A percentile compares a stretch with the other conserved stretches of the same genome.
Conservation (phyloP, 1,140 invertebrate genomes). For the Eumeta japonica region DNA sequence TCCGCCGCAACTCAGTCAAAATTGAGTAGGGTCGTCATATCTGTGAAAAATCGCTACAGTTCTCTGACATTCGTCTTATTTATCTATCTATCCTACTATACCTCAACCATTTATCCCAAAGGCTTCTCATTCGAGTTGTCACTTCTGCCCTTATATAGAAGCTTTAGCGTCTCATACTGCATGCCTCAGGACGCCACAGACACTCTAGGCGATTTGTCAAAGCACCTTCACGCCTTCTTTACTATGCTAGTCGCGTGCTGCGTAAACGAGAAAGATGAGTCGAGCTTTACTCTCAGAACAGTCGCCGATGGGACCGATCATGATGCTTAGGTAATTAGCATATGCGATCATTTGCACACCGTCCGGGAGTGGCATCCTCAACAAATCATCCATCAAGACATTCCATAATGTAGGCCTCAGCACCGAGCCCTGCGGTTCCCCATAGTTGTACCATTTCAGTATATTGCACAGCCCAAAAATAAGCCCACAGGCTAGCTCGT, state of each 20-base stretch:
- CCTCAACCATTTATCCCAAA: background rate
- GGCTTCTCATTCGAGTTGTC: conserved; percentile 10
- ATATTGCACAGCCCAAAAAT: conserved; percentile 4
- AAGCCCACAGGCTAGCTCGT: conserved; percentile 15
- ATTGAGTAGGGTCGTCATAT: background rate
- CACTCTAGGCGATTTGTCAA: conserved; percentile 10
- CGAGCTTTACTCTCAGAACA: conserved; percentile 5
- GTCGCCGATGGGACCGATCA: conserved; percentile 12
- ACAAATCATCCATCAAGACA: conserved; percentile 33
- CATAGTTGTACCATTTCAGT: conserved; percentile 16
- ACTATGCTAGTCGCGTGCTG: conserved; percentile 5
- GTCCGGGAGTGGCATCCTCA: conserved; percentile 16
- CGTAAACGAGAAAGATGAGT: conserved; percentile 3
- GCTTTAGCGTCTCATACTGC: conserved; percentile 8
- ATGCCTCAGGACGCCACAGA: conserved; percentile 15
- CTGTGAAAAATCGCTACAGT: too few species aligned
- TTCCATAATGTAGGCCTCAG: conserved; percentile 45
- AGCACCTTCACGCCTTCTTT: conserved; percentile 6
- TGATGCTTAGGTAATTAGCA: conserved; percentile 31
- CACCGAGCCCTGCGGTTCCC: conserved; percentile 53
- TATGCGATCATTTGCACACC: conserved; percentile 23
- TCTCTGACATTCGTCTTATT: conserved; percentile 3
- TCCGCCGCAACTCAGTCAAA: conserved; percentile 3
- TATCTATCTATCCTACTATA: conserved; percentile 8
- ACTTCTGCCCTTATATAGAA: conserved; percentile 19